These are phyloP conservation scores for Amblyopsis rosae DNA, from an alignment of 2,113 vertebrate genomes.

Conservation along the genomic window DNA sequence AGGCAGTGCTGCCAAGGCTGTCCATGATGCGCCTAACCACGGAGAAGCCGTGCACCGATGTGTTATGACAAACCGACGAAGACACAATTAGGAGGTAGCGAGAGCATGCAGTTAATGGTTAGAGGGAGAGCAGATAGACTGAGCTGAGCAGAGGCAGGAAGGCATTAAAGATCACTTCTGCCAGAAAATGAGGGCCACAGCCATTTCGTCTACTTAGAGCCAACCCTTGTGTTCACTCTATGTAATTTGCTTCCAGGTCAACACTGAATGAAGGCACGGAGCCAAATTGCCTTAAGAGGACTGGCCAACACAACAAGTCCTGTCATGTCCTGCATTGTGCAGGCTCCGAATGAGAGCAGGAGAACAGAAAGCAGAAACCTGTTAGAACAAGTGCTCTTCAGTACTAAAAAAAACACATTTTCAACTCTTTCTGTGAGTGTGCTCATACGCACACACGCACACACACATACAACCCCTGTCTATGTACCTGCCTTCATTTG, in stretches of 20 bases:
- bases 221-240: slow-evolving; percentile 13
- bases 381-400: background rate
- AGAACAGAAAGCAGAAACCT: slow-evolving; percentile 20
- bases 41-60: slow-evolving; percentile 47
- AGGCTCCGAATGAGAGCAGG: slow-evolving; percentile 44
- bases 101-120: slow-evolving; percentile 47
- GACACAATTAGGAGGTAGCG: slow-evolving; percentile 60
- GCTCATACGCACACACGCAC: too few relatives aligned
- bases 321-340: slow-evolving; percentile 39
- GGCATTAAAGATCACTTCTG: slow-evolving; percentile 60
- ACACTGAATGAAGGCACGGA: slow-evolving; percentile 41
- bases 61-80: slow-evolving; percentile 61
- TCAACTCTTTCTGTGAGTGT: too few relatives aligned
- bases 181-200: slow-evolving; percentile 42
- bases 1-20: slow-evolving; percentile 56
- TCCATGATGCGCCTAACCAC: slow-evolving; percentile 46
- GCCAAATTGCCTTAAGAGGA: slow-evolving; percentile 52
- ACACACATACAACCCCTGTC: too few relatives aligned
- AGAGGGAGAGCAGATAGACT: slow-evolving; percentile 57
- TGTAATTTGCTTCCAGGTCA: slow-evolving; percentile 52
- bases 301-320: slow-evolving; percentile 39
- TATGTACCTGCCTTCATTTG: too few relatives aligned
- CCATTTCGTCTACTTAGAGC: slow-evolving; percentile 49
- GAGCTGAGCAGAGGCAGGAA: slow-evolving; percentile 48
- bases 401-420: too few relatives aligned